Evolutionary conservation across 2,797 vertebrate genomes (phyloP).

Genomic region (Lepilemur ruficaudatus): DNA sequence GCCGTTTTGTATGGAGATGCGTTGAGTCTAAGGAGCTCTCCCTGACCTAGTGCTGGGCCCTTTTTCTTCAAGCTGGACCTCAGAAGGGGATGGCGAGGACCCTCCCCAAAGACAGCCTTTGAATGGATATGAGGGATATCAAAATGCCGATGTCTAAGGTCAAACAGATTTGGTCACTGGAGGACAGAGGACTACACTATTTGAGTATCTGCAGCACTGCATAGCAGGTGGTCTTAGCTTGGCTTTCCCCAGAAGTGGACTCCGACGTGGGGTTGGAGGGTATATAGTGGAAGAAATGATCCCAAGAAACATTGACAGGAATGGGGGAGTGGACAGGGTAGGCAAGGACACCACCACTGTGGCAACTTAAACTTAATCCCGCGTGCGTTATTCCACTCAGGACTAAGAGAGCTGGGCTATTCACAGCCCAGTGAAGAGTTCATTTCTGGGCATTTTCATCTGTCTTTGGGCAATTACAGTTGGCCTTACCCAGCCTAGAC

Average conservation of each 20-base stretch:
- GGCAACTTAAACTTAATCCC: background rate
- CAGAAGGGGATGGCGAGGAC: background rate
- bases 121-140: background rate
- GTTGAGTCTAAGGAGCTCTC: background rate
- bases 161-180: background rate
- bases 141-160: background rate
- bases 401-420: background rate
- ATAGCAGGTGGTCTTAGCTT: background rate
- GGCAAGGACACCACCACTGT: background rate
- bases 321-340: background rate
- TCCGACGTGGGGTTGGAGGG: background rate
- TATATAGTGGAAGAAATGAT: background rate
- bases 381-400: background rate
- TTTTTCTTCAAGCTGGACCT: background rate
- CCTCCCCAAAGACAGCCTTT: background rate
- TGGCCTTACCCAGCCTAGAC: background rate
- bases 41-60: background rate
- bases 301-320: background rate
- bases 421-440: background rate
- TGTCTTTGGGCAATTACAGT: background rate
- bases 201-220: background rate
- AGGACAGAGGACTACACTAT: background rate
- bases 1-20: accelerated
- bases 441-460: background rate
- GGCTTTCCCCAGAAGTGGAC: background rate